phyloP scores from a whole-genome alignment of 2,888 invertebrate genomes.

The Parascotia fuliginaria region DNA sequence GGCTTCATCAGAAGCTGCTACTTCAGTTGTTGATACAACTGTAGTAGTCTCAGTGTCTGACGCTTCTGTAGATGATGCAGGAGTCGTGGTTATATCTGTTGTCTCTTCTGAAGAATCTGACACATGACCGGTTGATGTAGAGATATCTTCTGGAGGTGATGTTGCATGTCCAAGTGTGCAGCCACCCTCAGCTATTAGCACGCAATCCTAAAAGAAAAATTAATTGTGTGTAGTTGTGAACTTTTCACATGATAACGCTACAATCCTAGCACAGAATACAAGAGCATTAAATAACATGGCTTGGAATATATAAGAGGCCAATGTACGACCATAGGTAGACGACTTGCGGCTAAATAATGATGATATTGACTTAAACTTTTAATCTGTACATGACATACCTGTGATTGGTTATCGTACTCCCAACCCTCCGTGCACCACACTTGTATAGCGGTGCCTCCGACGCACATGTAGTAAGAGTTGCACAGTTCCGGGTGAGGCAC shows the following conservation, averaged over 20 bases:
- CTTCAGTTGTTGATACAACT: background rate
- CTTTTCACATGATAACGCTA: too few relatives aligned
- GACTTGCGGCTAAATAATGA: too few relatives aligned
- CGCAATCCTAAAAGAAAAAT: constrained; percentile 15
- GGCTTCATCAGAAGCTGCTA: background rate
- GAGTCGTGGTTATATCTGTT: background rate
- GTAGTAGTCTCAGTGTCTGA: too few relatives aligned
- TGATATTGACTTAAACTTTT: too few relatives aligned
- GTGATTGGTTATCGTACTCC: constrained; percentile 44
- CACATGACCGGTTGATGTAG: background rate
- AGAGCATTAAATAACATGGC: too few relatives aligned
- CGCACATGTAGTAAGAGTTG: constrained; percentile 42
- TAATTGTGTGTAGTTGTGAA: too few relatives aligned
- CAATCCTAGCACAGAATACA: too few relatives aligned
- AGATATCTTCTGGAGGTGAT: background rate
- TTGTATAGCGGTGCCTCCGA: constrained; percentile 38
- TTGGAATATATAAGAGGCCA: too few relatives aligned
- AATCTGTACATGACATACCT: too few relatives aligned
- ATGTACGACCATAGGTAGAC: too few relatives aligned
- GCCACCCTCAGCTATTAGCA: constrained; percentile 29
- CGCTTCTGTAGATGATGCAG: too few relatives aligned
- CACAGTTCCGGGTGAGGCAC: constrained; percentile 14
- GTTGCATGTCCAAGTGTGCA: constrained; percentile 21
- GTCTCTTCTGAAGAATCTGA: background rate
- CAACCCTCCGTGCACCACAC: constrained; percentile 47